These are phyloP conservation scores for Cenopis cana DNA, from an alignment of 2,888 invertebrate genomes.

Conservation along the genomic window DNA sequence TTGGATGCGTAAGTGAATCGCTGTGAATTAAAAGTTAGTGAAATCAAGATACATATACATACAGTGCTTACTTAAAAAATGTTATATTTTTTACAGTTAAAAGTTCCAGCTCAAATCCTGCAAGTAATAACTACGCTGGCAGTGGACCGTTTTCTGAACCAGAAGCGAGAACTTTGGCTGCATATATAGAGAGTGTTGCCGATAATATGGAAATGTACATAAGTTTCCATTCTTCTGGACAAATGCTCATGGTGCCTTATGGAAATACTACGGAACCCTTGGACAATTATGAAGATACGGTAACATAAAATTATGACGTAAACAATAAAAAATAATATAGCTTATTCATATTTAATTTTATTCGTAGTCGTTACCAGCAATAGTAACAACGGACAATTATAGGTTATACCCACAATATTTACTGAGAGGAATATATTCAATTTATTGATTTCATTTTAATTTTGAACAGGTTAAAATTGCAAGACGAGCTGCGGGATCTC, in stretches of 20 bases:
- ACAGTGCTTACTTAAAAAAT: neutral
- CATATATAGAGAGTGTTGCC: conserved; percentile 73
- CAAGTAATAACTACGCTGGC: conserved; percentile 87
- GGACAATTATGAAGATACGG: conserved; percentile 77
- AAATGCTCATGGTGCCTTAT: conserved; percentile 86
- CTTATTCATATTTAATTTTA: too few relatives aligned
- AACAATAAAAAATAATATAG: too few relatives aligned
- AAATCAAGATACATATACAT: too few relatives aligned
- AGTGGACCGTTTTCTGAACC: conserved; percentile 86
- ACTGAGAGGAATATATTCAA: neutral
- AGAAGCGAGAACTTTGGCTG: conserved; percentile 77
- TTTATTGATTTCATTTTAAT: neutral
- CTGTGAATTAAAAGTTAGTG: too few relatives aligned
- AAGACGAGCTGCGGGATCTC: conserved; percentile 60
- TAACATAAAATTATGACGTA: conserved; percentile 49
- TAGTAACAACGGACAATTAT: too few relatives aligned
- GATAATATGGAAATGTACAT: conserved; percentile 82
- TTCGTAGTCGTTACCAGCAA: too few relatives aligned
- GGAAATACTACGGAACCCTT: conserved; percentile 81
- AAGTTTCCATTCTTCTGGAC: conserved; percentile 88
- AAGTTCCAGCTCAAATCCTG: conserved; percentile 81
- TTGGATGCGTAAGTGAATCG: conserved; percentile 76
- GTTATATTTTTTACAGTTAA: conserved; percentile 52
- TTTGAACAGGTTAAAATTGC: conserved; percentile 54
- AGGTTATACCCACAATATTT: too few relatives aligned